Conservation (phyloP, 2,797 vertebrate species). For the Hypotaenidia philippensis region DNA sequence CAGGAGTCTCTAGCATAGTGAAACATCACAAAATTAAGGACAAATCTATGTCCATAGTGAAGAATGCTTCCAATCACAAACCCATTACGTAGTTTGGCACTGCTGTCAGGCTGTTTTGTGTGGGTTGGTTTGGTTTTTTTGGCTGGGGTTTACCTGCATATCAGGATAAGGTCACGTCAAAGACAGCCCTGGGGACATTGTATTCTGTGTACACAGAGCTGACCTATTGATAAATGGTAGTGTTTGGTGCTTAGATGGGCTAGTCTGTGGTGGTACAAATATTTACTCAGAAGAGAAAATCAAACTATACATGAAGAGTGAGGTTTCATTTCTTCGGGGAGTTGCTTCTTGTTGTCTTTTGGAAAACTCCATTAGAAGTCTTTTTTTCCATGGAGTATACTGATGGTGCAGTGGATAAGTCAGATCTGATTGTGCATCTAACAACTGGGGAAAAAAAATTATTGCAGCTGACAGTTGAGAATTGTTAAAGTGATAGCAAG, state of each 20-base stretch:
- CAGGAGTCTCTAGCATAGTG: not conserved
- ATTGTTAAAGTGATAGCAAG: not conserved
- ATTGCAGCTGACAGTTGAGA: not conserved
- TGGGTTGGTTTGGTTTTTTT: not conserved
- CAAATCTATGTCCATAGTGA: not conserved
- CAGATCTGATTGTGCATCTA: not conserved
- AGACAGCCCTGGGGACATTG: not conserved
- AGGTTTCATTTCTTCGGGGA: conserved; percentile 60
- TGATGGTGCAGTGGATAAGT: not conserved
- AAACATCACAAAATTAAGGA: not conserved
- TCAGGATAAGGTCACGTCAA: conserved; percentile 28
- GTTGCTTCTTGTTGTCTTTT: conserved; percentile 39
- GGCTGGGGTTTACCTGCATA: not conserved
- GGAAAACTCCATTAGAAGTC: conserved; percentile 13
- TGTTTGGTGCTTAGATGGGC: conserved; percentile 6
- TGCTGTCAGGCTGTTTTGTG: conserved; percentile 31
- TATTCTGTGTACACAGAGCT: not conserved
- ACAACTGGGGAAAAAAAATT: not conserved
- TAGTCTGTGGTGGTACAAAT: conserved; percentile 47
- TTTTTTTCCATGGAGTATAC: not conserved
- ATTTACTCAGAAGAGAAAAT: conserved; percentile 66
- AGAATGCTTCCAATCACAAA: conserved; percentile 48
- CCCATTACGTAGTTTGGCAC: conserved; percentile 11
- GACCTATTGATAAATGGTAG: conserved; percentile 20
- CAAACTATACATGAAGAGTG: conserved; percentile 13